Evolutionary conservation across 2,888 invertebrate genomes (phyloP).

Genomic region (Steromphala cineraria): DNA sequence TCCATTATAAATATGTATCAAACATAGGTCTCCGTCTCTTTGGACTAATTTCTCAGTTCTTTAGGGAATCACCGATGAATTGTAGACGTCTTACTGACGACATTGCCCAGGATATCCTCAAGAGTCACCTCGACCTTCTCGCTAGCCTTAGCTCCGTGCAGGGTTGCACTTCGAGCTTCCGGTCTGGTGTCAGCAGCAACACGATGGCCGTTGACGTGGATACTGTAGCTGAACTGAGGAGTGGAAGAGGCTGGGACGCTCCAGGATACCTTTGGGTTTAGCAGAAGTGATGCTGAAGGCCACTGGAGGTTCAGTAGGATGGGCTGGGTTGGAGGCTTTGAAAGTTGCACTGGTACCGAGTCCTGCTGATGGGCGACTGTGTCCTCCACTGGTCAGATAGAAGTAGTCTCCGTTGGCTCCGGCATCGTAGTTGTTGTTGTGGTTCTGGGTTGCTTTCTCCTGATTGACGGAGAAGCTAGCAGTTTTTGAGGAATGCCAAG

Average conservation of each 20-base stretch:
- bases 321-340: conserved; percentile 21
- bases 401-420: conserved; percentile 34
- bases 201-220: conserved; percentile 32
- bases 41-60: too few species aligned
- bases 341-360: conserved; percentile 31
- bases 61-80: not conserved
- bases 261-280: conserved; percentile 37
- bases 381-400: conserved; percentile 51
- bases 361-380: conserved; percentile 35
- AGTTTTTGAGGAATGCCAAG: conserved; percentile 42
- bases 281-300: conserved; percentile 38
- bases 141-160: not conserved
- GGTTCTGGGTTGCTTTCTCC: conserved; percentile 35
- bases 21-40: too few species aligned
- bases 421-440: conserved; percentile 41
- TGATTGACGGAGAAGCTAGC: conserved; percentile 40
- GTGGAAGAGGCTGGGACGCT: conserved; percentile 40
- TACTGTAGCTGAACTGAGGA: conserved; percentile 47
- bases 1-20: too few species aligned
- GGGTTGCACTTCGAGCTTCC: not conserved
- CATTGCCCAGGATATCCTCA: not conserved
- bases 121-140: not conserved
- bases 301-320: conserved; percentile 39
- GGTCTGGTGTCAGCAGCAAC: not conserved
- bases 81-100: not conserved